These are phyloP conservation scores for Micrastur ruficollis DNA, from an alignment of 2,797 vertebrate species.

Conservation along the genomic window DNA sequence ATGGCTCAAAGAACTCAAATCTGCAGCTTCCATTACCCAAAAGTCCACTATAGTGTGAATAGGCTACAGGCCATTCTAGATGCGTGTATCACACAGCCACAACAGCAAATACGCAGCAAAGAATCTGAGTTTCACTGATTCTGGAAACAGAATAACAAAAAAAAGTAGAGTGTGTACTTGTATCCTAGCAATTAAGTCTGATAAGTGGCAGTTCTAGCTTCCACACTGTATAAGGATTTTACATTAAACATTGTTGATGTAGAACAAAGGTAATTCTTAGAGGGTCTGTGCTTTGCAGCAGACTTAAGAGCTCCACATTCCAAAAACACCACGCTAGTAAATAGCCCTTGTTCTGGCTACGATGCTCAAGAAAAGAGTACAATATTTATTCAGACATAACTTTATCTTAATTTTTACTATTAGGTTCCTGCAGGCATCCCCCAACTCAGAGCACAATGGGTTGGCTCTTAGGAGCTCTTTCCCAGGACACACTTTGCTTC, in stretches of 20 bases:
- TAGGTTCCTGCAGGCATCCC: neutral
- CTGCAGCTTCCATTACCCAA: neutral
- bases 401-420: neutral
- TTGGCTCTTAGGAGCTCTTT: neutral
- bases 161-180: neutral
- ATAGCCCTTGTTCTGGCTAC: neutral
- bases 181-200: fast-evolving
- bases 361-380: neutral
- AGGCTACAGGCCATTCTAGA: neutral
- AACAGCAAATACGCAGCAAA: neutral
- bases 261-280: neutral
- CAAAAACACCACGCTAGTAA: neutral
- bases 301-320: neutral
- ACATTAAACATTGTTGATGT: neutral
- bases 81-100: neutral
- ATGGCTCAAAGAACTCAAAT: neutral
- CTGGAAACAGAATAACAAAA: neutral
- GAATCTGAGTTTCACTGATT: neutral
- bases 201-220: neutral
- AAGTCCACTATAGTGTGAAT: neutral
- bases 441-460: neutral
- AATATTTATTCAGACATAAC: neutral
- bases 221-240: neutral
- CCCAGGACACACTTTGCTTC: neutral
- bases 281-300: neutral